Evolutionary conservation across 2,797 vertebrate species (phyloP).

Genomic region (Helicolenus hilgendorfi): DNA sequence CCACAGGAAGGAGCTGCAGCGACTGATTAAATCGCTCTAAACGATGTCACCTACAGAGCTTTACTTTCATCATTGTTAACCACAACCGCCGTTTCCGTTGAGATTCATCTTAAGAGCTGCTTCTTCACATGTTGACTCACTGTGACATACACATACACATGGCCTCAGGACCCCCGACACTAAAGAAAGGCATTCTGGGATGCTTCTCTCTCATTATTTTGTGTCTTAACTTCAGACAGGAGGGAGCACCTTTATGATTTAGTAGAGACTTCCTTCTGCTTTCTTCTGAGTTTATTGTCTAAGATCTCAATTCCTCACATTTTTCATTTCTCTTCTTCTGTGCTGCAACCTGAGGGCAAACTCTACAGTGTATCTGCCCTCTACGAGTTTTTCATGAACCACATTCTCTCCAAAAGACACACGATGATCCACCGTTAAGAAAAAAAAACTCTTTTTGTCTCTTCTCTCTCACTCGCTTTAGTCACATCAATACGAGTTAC

Average conservation of each 20-base stretch:
- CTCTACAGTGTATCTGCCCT: not conserved
- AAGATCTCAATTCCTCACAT: not conserved
- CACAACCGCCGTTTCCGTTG: constrained; percentile 45
- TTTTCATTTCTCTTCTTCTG: not conserved
- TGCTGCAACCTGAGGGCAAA: not conserved
- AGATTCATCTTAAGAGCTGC: not conserved
- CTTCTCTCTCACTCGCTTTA: not conserved
- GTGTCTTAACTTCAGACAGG: not conserved
- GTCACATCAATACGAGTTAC: not conserved
- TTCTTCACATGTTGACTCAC: not conserved
- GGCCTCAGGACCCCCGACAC: constrained; percentile 37
- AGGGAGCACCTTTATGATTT: constrained; percentile 27
- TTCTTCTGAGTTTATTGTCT: not conserved
- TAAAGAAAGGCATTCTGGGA: not conserved
- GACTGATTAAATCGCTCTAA: constrained; percentile 19
- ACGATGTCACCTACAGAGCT: constrained; percentile 20
- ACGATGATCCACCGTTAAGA: not conserved
- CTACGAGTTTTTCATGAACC: not conserved
- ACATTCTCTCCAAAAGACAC: not conserved
- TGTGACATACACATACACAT: constrained; percentile 12
- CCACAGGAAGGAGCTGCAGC: constrained; percentile 30
- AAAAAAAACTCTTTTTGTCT: not conserved
- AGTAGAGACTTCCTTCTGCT: not conserved
- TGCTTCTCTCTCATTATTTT: constrained; percentile 25
- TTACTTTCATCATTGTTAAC: constrained; percentile 66